A percentile compares a stretch with the other conserved stretches of the same genome.
Conservation (phyloP, 2,113 vertebrate species). For the Barnardius zonarius region DNA sequence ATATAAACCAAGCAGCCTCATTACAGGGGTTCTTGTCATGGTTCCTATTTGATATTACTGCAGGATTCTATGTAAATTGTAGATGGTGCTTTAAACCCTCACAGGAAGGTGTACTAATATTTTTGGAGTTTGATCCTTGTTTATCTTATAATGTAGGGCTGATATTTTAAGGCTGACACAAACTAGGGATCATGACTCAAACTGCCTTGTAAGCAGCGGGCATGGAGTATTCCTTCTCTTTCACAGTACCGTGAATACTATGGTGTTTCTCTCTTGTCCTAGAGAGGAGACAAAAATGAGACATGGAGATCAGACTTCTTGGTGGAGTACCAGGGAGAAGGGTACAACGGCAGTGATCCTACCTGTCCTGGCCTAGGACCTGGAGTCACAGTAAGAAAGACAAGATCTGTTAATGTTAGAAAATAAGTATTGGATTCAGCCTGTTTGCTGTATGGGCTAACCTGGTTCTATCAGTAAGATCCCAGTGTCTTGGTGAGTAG, state of each 20-base stretch:
- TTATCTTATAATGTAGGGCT: not conserved
- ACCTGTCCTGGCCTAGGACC: slow-evolving; percentile 89
- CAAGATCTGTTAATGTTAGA: not conserved
- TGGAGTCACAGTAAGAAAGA: slow-evolving; percentile 86
- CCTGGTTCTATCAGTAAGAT: not conserved
- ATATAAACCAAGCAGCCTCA: not conserved
- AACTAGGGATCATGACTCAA: not conserved
- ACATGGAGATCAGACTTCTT: slow-evolving; percentile 92
- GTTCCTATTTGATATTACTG: not conserved
- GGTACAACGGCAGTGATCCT: slow-evolving; percentile 84
- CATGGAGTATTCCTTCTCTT: not conserved
- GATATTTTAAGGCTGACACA: not conserved
- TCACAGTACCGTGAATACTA: not conserved
- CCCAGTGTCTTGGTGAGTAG: not conserved
- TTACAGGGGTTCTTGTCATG: not conserved
- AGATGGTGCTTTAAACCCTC: not conserved
- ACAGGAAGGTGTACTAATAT: not conserved
- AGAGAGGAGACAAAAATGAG: slow-evolving; percentile 82
- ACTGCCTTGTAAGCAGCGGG: not conserved
- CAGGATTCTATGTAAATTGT: not conserved
- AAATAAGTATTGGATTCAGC: not conserved
- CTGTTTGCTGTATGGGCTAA: not conserved
- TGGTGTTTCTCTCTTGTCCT: not conserved
- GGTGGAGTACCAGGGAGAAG: slow-evolving; percentile 96
- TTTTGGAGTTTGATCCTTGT: not conserved